A percentile compares a stretch with the other conserved stretches of the same genome.
Conservation (phyloP, 2,888 invertebrate genomes). For the Cheilosia soror region DNA sequence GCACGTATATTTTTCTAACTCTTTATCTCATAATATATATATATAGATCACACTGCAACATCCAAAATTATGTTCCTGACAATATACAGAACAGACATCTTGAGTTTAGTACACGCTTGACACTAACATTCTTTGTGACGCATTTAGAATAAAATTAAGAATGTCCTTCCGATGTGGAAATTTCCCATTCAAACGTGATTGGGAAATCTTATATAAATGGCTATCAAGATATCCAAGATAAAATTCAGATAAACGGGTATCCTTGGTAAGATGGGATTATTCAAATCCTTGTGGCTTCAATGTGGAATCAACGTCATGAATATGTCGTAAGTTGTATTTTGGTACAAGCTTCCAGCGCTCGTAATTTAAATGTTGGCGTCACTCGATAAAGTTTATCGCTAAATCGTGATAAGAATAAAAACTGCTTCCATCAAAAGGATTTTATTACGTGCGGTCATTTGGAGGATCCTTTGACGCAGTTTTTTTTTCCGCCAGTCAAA, state of each 20-base stretch:
- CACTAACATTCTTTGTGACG: constrained; percentile 5
- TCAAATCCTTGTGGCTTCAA: constrained; percentile 4
- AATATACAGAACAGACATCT: too few relatives aligned
- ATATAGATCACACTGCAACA: too few relatives aligned
- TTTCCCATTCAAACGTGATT: constrained; percentile 31
- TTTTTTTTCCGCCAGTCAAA: background rate
- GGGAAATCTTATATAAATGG: constrained; percentile 24
- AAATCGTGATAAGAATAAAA: constrained; percentile 33
- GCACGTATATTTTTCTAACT: too few relatives aligned
- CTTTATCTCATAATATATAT: too few relatives aligned
- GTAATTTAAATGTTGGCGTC: constrained; percentile 5
- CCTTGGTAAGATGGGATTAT: constrained; percentile 1
- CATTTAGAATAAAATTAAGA: background rate
- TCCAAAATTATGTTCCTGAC: too few relatives aligned
- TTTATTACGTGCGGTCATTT: constrained; percentile 36
- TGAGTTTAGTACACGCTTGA: too few relatives aligned
- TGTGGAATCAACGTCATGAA: background rate
- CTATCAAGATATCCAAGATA: constrained; percentile 17
- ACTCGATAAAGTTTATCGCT: background rate
- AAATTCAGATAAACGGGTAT: background rate
- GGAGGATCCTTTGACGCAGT: background rate
- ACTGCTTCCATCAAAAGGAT: background rate
- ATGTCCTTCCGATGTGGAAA: background rate
- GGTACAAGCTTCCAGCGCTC: background rate
- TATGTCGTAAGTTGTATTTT: constrained; percentile 15